Evolutionary conservation across 2,113 vertebrate genomes (phyloP).

Genomic region (Hippocampus barbouri): DNA sequence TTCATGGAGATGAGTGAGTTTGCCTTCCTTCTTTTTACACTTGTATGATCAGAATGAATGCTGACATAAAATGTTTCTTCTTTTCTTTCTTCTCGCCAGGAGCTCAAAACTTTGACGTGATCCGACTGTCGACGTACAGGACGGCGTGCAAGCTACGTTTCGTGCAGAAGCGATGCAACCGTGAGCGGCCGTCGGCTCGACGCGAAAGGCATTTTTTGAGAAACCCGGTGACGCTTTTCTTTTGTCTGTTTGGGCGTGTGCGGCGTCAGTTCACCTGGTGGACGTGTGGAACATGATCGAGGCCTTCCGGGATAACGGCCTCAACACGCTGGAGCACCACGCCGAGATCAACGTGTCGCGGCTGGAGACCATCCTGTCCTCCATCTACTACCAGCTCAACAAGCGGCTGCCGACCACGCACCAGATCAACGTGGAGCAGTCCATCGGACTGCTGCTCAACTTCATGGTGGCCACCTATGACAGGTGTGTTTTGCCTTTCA

Average conservation of each 20-base stretch:
- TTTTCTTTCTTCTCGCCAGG: conserved; percentile 65
- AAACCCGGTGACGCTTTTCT: neutral
- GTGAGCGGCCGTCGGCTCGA: conserved; percentile 71
- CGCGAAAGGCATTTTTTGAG: neutral
- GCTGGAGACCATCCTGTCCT: conserved; percentile 94
- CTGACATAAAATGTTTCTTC: neutral
- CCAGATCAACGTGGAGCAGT: conserved; percentile 96
- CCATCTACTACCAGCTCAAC: conserved; percentile 97
- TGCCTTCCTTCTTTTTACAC: neutral
- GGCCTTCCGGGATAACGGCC: conserved; percentile 95
- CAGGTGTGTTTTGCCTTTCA: conserved; percentile 69
- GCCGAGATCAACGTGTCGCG: conserved; percentile 96
- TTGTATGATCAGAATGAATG: neutral
- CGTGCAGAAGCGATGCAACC: conserved; percentile 94
- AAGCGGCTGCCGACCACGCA: conserved; percentile 95
- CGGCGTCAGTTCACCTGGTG: conserved; percentile 85
- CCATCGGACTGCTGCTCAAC: conserved; percentile 96
- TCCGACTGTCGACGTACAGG: conserved; percentile 92
- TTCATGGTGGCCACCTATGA: conserved; percentile 94
- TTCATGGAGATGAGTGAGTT: conserved; percentile 99
- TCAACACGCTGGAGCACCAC: conserved; percentile 88
- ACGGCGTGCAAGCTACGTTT: conserved; percentile 96
- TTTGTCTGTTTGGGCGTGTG: neutral
- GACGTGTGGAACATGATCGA: conserved; percentile 99
- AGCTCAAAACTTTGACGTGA: conserved; percentile 96